Conservation (phyloP, 2,888 invertebrate genomes). For the Escarpia spicata region DNA sequence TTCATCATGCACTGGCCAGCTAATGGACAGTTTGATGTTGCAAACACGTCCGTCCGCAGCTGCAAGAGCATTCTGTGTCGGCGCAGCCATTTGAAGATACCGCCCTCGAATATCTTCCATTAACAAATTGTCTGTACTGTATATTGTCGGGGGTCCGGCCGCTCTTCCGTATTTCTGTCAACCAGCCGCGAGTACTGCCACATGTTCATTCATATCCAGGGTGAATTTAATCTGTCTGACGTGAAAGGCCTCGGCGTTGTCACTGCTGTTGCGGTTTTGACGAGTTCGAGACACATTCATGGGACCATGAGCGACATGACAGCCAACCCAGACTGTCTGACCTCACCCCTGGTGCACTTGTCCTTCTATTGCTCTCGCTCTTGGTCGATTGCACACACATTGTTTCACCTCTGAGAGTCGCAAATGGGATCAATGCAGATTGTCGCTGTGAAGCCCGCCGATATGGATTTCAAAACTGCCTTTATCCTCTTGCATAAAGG, state of each 20-base stretch:
- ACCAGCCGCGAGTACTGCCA: not conserved
- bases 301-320: not conserved
- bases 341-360: not conserved
- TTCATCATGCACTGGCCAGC: not conserved
- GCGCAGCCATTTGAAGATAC: not conserved
- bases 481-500: not conserved
- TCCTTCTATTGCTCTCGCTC: not conserved
- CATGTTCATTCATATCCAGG: not conserved
- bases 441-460: not conserved
- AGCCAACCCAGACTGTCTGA: not conserved
- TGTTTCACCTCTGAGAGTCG: not conserved
- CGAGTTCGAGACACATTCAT: not conserved
- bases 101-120: not conserved
- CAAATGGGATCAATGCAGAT: not conserved
- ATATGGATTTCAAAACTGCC: conserved; percentile 6
- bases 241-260: not conserved
- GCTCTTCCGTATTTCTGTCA: not conserved
- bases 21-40: not conserved
- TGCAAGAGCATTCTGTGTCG: not conserved
- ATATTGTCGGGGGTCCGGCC: not conserved
- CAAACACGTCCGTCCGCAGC: not conserved
- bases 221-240: not conserved
- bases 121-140: not conserved
- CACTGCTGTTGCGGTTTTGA: not conserved
- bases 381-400: not conserved